A percentile compares a stretch with the other conserved stretches of the same genome.
Conservation (phyloP, 2,113 vertebrate genomes). For the Aphyosemion australe region DNA sequence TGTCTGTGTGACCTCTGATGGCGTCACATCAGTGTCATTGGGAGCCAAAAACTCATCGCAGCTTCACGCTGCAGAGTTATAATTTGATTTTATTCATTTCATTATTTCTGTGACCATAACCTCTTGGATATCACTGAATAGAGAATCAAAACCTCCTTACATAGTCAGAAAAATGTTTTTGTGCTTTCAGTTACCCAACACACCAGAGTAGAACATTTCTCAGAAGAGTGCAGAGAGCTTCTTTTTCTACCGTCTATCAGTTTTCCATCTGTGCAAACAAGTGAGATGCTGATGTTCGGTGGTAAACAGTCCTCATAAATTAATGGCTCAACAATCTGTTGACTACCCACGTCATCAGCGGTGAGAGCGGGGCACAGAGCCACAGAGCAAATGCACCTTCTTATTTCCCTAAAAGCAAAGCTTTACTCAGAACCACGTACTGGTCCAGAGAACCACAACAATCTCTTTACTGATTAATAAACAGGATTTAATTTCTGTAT, state of each 20-base stretch:
- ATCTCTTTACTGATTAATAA: slow-evolving; percentile 47
- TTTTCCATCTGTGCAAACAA: slow-evolving; percentile 26
- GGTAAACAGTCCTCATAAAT: slow-evolving; percentile 39
- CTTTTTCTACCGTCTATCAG: slow-evolving; percentile 30
- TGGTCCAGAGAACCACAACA: background rate
- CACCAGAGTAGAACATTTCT: slow-evolving; percentile 12
- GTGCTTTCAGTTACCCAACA: no score
- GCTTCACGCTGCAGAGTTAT: no score
- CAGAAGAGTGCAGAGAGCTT: background rate
- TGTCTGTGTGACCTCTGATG: no score
- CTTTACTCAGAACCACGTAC: slow-evolving; percentile 7
- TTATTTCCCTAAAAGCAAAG: slow-evolving; percentile 30
- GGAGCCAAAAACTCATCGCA: no score
- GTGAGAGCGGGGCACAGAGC: background rate
- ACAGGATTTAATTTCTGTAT: slow-evolving; percentile 50
- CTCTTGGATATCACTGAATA: no score
- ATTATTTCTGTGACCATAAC: no score
- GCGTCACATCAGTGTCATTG: no score
- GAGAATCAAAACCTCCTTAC: no score
- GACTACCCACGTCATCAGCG: slow-evolving; percentile 19
- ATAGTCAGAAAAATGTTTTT: no score
- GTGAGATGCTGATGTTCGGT: slow-evolving; percentile 36
- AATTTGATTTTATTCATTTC: no score
- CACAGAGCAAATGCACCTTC: slow-evolving; percentile 9
- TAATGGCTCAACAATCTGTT: slow-evolving; percentile 29